Evolutionary conservation across 2,888 invertebrate genomes (phyloP), one percentile per base, ranked within the genome.

Genomic region (Cerastis rubricosa): DNA sequence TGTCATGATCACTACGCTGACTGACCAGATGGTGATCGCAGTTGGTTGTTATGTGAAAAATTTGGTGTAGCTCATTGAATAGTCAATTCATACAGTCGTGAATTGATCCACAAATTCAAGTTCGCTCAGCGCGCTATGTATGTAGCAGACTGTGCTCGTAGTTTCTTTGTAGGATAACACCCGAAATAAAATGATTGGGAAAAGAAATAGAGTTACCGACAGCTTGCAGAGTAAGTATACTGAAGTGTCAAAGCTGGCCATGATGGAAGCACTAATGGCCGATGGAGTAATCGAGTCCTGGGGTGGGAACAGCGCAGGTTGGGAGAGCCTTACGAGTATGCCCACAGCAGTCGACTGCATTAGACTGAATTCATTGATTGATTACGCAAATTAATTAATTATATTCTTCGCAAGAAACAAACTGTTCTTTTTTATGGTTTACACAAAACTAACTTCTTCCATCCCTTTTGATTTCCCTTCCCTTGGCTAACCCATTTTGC

Each of bases 401-500:
- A 19, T 40, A 40, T 47, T 47, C 17, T 29, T 40, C 2, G 6
- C 25, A 59, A 22, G 7, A 61, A 74, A 40, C 1, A 49, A 4
- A 35, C 3, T 9, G 45, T 17, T 6, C 9, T 9, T 14, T 19
- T 54, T 57, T 11, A 12, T 43, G 8, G 19, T n/a, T 25, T 9
- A 49, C 22, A 76, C 22, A 40, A 65, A n/a, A 7, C 35, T 2
- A 35, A 45, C 25, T 68, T 29, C 43, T 54, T 25, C 25, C 25
- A 69, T n/a, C 12, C 43, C 17, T 43, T 14, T 47, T 19, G 17
- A 45, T 59, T 61, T n/a, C 2, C 8, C 40, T 45, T 49, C 45
- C 45, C 51, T 12, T 35, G 1, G 29, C 14, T 59, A 79, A 79
- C 19, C 43, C 17, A 67, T 54, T 78, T 70, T 67, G 54, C 66